These are phyloP conservation scores for Heterohyrax brucei DNA, from an alignment of 2,797 vertebrate genomes.

Conservation along the genomic window DNA sequence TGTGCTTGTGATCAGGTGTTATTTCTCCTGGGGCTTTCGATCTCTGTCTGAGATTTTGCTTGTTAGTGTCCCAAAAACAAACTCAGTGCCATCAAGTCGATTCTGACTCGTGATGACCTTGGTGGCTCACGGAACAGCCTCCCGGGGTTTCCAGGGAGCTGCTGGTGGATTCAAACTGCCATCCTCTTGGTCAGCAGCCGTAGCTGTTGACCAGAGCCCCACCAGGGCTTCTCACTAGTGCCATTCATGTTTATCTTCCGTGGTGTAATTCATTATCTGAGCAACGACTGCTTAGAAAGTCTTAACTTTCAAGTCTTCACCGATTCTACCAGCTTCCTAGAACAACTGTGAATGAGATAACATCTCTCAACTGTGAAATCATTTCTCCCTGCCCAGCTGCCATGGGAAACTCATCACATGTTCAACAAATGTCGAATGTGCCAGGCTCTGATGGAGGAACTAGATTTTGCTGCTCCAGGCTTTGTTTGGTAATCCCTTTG, in stretches of 20 bases:
- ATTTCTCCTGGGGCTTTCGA: background rate
- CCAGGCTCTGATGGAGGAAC: conserved; percentile 12
- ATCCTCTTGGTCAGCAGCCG: too few relatives aligned
- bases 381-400: background rate
- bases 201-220: too few relatives aligned
- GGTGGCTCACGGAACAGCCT: too few relatives aligned
- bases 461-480: background rate
- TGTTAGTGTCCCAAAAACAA: background rate
- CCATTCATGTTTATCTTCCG: background rate
- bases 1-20: background rate
- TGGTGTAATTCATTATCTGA: background rate
- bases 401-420: background rate
- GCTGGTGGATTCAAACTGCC: too few relatives aligned
- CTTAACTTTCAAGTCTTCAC: conserved; percentile 40
- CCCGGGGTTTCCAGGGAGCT: too few relatives aligned
- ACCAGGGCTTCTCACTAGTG: background rate
- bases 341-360: background rate
- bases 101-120: too few relatives aligned
- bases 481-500: conserved; percentile 62
- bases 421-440: conserved; percentile 44
- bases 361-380: conserved; percentile 14
- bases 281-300: conserved; percentile 8
- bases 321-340: conserved; percentile 43
- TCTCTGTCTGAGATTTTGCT: background rate
- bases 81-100: too few relatives aligned